Conservation (phyloP, 53 echinoderm and acorn worm species). For the Crossaster papposus region DNA sequence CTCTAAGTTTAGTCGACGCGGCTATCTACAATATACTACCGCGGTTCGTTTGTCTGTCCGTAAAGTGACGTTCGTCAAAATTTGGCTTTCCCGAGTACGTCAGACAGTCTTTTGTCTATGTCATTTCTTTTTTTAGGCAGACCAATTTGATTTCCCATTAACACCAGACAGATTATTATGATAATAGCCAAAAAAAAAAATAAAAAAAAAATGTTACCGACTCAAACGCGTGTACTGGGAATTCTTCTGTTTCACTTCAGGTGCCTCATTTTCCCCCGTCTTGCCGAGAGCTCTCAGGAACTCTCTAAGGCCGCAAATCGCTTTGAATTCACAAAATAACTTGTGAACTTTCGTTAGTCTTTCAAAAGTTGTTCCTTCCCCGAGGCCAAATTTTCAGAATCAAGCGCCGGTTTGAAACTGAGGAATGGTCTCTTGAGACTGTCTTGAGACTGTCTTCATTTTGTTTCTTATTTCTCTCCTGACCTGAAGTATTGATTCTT, state of each 20-base stretch:
- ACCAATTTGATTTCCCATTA: background rate
- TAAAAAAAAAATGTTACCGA: background rate
- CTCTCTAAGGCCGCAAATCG: background rate
- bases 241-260: too few species aligned
- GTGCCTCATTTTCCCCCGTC: background rate
- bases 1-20: background rate
- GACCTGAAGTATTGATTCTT: conserved; percentile 11
- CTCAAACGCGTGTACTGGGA: background rate
- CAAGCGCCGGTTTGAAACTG: background rate
- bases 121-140: background rate
- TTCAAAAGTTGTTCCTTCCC: background rate
- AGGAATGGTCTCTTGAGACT: conserved; percentile 11
- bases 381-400: background rate
- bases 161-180: background rate
- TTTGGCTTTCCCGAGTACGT: background rate
- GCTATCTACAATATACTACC: background rate
- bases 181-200: background rate
- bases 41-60: background rate
- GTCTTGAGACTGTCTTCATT: conserved; percentile 5
- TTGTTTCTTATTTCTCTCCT: conserved; percentile 14
- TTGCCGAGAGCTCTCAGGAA: background rate
- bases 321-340: background rate
- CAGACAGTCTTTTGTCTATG: background rate
- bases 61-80: background rate
- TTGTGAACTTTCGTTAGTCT: background rate